Conservation (phyloP, 53 echinoderm and acorn worm genomes). For the Stichopus horrens region DNA sequence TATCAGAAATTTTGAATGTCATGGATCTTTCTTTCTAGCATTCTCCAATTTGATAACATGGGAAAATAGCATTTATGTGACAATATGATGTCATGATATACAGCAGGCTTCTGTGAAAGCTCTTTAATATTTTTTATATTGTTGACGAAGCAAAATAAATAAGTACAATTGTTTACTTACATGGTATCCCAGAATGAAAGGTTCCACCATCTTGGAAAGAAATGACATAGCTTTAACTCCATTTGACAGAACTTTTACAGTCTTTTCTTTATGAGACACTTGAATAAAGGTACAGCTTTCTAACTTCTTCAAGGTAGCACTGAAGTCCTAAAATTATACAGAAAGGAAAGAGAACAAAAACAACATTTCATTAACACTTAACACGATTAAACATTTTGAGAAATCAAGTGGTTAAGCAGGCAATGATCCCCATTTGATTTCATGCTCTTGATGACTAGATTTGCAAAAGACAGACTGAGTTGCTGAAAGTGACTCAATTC, state of each 20-base stretch:
- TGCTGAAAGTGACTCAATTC: no score
- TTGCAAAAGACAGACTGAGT: no score
- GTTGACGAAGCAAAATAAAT: neutral
- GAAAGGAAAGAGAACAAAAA: neutral
- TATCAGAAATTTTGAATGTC: no score
- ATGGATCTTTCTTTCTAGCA: no score
- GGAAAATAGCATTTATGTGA: no score
- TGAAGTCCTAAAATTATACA: constrained; percentile 52
- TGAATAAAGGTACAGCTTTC: constrained; percentile 46
- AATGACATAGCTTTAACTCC: constrained; percentile 69
- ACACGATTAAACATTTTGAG: no score
- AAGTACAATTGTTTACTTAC: constrained; percentile 55
- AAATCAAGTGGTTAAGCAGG: no score
- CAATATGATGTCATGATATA: no score
- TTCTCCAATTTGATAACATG: no score
- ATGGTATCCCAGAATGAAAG: constrained; percentile 87
- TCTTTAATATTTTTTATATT: neutral
- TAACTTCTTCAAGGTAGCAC: constrained; percentile 47
- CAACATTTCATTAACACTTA: neutral
- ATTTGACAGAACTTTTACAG: constrained; percentile 34
- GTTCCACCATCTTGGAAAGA: constrained; percentile 72
- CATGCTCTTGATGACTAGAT: no score
- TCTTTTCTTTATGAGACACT: constrained; percentile 28
- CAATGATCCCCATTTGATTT: no score
- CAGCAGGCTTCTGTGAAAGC: no score